Evolutionary conservation across 2,797 vertebrate genomes (phyloP).

Genomic region (Phrynocephalus forsythii): DNA sequence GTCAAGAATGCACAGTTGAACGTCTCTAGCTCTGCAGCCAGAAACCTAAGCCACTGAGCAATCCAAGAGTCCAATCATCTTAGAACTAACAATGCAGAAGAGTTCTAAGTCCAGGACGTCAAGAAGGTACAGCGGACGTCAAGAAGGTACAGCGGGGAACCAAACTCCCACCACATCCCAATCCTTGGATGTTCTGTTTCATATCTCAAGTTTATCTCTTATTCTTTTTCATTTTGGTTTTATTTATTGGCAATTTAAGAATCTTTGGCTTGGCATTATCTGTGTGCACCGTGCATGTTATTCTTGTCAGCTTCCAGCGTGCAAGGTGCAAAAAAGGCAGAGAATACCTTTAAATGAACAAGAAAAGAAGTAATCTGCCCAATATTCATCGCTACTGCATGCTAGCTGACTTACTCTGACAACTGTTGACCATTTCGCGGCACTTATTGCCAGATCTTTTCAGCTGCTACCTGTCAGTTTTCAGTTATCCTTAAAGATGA

Average conservation of each 20-base stretch:
- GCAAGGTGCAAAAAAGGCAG: not conserved
- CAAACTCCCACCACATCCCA: too few relatives aligned
- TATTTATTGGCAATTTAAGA: not conserved
- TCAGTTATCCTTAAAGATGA: conserved; percentile 14
- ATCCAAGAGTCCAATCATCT: too few relatives aligned
- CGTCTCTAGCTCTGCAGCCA: too few relatives aligned
- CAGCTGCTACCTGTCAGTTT: not conserved
- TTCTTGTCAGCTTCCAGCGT: not conserved
- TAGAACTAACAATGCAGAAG: too few relatives aligned
- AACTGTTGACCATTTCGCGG: not conserved
- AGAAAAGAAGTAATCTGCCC: not conserved
- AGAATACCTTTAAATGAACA: not conserved
- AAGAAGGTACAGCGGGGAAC: too few relatives aligned
- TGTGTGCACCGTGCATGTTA: not conserved
- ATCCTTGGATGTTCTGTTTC: not conserved
- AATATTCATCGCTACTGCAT: not conserved
- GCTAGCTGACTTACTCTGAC: not conserved
- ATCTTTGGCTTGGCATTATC: not conserved
- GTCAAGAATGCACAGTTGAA: too few relatives aligned
- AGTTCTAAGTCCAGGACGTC: too few relatives aligned
- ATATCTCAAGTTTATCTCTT: not conserved
- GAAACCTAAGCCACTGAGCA: too few relatives aligned
- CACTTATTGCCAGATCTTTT: not conserved
- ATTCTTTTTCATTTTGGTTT: not conserved
- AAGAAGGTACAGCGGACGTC: too few relatives aligned